A percentile compares a stretch with the other conserved stretches of the same genome.
Evolutionary conservation across 2,797 vertebrate species (phyloP).

Genomic region (Myoxocephalus aenaeus): DNA sequence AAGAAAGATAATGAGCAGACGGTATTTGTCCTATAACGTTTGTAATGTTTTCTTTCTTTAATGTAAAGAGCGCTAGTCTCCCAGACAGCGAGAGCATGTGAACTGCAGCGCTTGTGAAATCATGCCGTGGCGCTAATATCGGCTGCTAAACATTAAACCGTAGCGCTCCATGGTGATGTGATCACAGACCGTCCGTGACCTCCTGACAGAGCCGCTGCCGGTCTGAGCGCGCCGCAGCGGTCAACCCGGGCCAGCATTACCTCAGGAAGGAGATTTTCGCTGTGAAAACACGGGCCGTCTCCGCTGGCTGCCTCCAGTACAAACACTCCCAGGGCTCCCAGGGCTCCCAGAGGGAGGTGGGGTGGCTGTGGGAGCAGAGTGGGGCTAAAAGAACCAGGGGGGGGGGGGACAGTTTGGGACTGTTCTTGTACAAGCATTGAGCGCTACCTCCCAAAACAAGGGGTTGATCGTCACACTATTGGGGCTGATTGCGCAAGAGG

Average conservation of each 20-base stretch:
- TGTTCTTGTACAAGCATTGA: background rate
- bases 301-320: conserved; percentile 73
- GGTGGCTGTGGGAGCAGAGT: conserved; percentile 50
- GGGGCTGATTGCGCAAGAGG: conserved; percentile 3
- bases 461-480: background rate
- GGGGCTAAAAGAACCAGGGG: conserved; percentile 18
- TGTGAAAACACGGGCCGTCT: conserved; percentile 79
- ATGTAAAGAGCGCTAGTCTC: background rate
- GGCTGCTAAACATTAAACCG: conserved; percentile 55
- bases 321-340: conserved; percentile 77
- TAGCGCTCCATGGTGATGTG: conserved; percentile 51
- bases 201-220: conserved; percentile 40
- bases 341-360: conserved; percentile 68
- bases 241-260: conserved; percentile 75
- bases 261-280: conserved; percentile 79
- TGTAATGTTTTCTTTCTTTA: conserved; percentile 21
- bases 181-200: conserved; percentile 56
- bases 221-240: conserved; percentile 52
- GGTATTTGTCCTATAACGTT: conserved; percentile 13
- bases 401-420: background rate
- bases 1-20: conserved; percentile 4
- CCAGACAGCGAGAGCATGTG: conserved; percentile 10
- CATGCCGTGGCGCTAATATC: conserved; percentile 21
- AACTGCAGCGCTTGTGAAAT: conserved; percentile 35
- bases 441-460: background rate